A percentile compares a stretch with the other conserved stretches of the same genome.
Conservation (phyloP, 2,113 vertebrate species). For the Sinocyclocheilus anophthalmus region DNA sequence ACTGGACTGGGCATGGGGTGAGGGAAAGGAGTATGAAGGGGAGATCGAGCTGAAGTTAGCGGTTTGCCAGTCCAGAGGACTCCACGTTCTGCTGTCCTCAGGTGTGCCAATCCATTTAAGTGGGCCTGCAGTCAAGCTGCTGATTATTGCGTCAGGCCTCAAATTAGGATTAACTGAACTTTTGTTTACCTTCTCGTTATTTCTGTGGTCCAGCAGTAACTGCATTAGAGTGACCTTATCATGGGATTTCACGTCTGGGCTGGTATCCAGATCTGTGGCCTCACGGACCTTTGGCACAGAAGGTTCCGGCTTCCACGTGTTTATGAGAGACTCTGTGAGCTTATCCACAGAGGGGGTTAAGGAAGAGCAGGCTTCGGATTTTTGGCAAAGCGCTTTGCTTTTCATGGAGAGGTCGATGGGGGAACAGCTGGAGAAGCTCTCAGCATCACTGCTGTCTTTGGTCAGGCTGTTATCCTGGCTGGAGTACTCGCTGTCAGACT, state of each 20-base stretch:
- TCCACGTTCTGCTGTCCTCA: conserved; percentile 70
- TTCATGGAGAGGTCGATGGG: conserved; percentile 96
- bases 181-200: conserved; percentile 82
- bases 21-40: conserved; percentile 72
- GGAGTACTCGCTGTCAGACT: conserved; percentile 89
- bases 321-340: conserved; percentile 89
- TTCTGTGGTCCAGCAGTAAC: conserved; percentile 90
- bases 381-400: conserved; percentile 76
- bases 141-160: conserved; percentile 78
- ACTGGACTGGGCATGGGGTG: conserved; percentile 74
- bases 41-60: conserved; percentile 66
- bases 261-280: conserved; percentile 81
- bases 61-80: conserved; percentile 78
- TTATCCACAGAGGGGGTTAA: conserved; percentile 86
- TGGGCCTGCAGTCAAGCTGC: conserved; percentile 74
- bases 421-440: conserved; percentile 93
- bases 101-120: conserved; percentile 79
- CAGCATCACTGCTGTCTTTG: conserved; percentile 94
- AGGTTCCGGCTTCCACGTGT: conserved; percentile 91
- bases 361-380: conserved; percentile 67
- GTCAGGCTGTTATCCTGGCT: conserved; percentile 89
- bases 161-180: conserved; percentile 76
- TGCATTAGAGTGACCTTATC: conserved; percentile 95
- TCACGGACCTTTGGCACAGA: conserved; percentile 75
- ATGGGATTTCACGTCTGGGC: conserved; percentile 84